phyloP scores from a whole-genome alignment of 2,888 invertebrate genomes.

The Blastobasis adustella region DNA sequence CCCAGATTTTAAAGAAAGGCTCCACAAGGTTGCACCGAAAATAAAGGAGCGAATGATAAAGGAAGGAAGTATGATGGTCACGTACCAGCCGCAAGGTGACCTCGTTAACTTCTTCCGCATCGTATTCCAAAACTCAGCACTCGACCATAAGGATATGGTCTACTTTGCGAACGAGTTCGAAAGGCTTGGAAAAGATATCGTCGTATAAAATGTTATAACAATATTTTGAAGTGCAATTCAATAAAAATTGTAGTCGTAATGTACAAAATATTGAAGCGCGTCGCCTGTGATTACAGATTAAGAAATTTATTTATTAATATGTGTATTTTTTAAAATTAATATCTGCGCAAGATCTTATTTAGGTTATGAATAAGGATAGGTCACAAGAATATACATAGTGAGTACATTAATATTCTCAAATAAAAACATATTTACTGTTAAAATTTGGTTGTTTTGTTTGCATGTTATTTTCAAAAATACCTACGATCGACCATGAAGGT shows the following conservation, averaged over 20 bases:
- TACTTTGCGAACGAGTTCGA: constrained; percentile 93
- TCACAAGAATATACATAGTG: too few species aligned
- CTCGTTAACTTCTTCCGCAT: constrained; percentile 96
- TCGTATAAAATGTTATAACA: constrained; percentile 31
- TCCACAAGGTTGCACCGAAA: constrained; percentile 90
- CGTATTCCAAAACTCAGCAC: constrained; percentile 92
- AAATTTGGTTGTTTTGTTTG: too few species aligned
- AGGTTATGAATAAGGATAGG: too few species aligned
- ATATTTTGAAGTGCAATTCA: not conserved
- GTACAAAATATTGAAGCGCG: constrained; percentile 33
- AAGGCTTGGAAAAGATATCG: constrained; percentile 81
- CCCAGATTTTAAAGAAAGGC: constrained; percentile 75
- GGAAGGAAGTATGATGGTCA: constrained; percentile 95
- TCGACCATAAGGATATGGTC: constrained; percentile 88
- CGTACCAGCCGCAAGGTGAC: constrained; percentile 91
- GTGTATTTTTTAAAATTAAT: too few species aligned
- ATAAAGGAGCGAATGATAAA: constrained; percentile 97
- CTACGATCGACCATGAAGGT: too few species aligned
- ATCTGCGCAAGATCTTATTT: too few species aligned
- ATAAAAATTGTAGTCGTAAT: constrained; percentile 9
- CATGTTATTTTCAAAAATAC: too few species aligned
- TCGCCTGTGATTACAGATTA: constrained; percentile 53
- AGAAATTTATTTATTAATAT: constrained; percentile 2
- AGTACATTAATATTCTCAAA: too few species aligned
- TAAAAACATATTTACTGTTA: too few species aligned